These are phyloP conservation scores for Scrobipalpa costella DNA, from an alignment of 2,888 invertebrate genomes.

Conservation along the genomic window DNA sequence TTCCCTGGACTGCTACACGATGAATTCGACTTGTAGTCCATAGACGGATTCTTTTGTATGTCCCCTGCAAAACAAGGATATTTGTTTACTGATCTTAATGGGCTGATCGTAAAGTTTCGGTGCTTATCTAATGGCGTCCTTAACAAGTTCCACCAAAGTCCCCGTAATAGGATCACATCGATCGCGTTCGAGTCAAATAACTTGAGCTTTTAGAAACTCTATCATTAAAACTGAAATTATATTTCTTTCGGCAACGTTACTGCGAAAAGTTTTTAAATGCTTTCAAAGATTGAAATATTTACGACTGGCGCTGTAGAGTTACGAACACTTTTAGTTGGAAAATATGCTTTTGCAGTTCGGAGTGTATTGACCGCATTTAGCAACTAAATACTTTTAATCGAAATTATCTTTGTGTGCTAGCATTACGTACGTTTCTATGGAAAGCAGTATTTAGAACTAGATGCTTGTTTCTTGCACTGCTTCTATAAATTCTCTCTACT, in stretches of 20 bases:
- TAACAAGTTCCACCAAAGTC: slow-evolving; percentile 25
- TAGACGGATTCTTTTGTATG: slow-evolving; percentile 90
- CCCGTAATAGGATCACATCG: slow-evolving; percentile 25
- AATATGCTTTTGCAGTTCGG: background rate
- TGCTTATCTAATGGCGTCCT: slow-evolving; percentile 27
- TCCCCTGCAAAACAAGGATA: slow-evolving; percentile 83
- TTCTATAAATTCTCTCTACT: too few relatives aligned
- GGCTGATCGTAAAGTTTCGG: slow-evolving; percentile 14
- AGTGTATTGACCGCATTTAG: background rate
- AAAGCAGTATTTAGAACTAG: too few relatives aligned
- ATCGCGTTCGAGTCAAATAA: slow-evolving; percentile 19
- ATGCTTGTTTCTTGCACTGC: too few relatives aligned
- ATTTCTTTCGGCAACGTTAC: slow-evolving; percentile 18
- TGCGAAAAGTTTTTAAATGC: slow-evolving; percentile 25
- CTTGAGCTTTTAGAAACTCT: slow-evolving; percentile 23
- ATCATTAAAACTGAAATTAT: slow-evolving; percentile 20
- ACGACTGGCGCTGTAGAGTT: slow-evolving; percentile 14
- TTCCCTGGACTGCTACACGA: slow-evolving; percentile 91
- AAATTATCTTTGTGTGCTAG: background rate
- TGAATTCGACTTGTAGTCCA: slow-evolving; percentile 94
- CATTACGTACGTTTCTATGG: too few relatives aligned
- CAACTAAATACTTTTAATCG: background rate
- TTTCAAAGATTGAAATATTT: slow-evolving; percentile 23
- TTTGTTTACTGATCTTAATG: slow-evolving; percentile 21
- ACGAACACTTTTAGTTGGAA: background rate